A percentile compares a stretch with the other conserved stretches of the same genome.
phyloP scores from a whole-genome alignment of 2,113 vertebrate genomes.

The Ageneiosus marmoratus region DNA sequence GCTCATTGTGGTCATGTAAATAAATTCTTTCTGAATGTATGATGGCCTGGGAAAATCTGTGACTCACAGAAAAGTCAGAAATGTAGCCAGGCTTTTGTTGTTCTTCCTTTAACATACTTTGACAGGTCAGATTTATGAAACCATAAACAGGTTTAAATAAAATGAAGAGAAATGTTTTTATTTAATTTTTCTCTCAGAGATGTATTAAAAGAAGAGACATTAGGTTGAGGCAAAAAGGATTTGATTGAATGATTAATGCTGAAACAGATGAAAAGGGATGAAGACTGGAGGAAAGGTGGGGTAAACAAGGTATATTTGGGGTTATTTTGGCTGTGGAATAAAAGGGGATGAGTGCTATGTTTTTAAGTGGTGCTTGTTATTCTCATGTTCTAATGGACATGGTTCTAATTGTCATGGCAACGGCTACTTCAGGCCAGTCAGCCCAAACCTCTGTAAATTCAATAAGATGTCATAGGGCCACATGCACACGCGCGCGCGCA shows the following conservation, averaged over 20 bases:
- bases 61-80: not conserved
- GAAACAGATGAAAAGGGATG: constrained; percentile 11
- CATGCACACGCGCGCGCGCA: not conserved
- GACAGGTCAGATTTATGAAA: not conserved
- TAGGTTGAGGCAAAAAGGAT: not conserved
- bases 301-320: not conserved
- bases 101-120: too few species aligned
- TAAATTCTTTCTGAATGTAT: not conserved
- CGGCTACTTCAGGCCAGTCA: constrained; percentile 43
- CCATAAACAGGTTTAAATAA: not conserved
- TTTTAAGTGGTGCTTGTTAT: constrained; percentile 65
- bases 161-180: not conserved
- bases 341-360: constrained; percentile 35
- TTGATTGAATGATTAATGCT: not conserved
- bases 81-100: too few species aligned
- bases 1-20: not conserved
- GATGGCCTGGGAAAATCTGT: not conserved
- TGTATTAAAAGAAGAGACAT: not conserved
- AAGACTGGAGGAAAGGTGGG: constrained; percentile 18
- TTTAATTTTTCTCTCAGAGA: not conserved
- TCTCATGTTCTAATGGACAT: constrained; percentile 62
- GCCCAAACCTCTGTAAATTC: constrained; percentile 28
- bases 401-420: constrained; percentile 66
- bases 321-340: constrained; percentile 29
- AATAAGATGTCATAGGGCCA: constrained; percentile 22